Evolutionary conservation across 1,140 invertebrate species (phyloP).

Genomic region (Zaprionus camerounensis): DNA sequence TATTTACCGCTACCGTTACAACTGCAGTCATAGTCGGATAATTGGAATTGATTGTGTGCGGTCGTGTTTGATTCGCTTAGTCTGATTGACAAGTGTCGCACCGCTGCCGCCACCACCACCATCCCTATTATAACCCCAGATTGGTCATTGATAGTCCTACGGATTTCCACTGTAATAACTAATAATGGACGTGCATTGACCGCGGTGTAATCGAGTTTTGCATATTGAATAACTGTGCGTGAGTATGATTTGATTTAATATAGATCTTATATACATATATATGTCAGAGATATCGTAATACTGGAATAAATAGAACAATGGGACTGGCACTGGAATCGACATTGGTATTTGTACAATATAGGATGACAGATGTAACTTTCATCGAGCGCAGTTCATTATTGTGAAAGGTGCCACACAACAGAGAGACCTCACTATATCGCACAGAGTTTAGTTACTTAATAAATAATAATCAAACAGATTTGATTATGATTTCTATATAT

Average conservation of each 20-base stretch:
- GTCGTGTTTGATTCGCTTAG: constrained; percentile 1
- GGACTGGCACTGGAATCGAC: too few species aligned
- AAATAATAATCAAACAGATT: too few species aligned
- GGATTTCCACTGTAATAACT: constrained; percentile 1
- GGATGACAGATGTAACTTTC: too few species aligned
- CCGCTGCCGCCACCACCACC: neutral
- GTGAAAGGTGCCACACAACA: too few species aligned
- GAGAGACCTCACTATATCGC: too few species aligned
- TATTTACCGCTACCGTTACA: constrained; percentile 3
- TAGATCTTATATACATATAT: neutral
- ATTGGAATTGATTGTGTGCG: constrained; percentile 4
- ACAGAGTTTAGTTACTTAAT: too few species aligned
- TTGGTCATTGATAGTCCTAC: neutral
- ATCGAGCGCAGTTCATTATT: too few species aligned
- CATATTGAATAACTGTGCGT: neutral
- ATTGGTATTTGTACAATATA: too few species aligned
- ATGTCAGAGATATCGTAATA: neutral
- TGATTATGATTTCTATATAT: too few species aligned
- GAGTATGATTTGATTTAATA: neutral
- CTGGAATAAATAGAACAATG: too few species aligned
- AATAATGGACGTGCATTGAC: neutral
- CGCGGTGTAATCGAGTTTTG: neutral
- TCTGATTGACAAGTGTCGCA: constrained; percentile 9
- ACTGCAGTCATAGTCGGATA: neutral
- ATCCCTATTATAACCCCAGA: neutral